Conservation (phyloP, 2,113 vertebrate species). For the Petaurus breviceps region DNA sequence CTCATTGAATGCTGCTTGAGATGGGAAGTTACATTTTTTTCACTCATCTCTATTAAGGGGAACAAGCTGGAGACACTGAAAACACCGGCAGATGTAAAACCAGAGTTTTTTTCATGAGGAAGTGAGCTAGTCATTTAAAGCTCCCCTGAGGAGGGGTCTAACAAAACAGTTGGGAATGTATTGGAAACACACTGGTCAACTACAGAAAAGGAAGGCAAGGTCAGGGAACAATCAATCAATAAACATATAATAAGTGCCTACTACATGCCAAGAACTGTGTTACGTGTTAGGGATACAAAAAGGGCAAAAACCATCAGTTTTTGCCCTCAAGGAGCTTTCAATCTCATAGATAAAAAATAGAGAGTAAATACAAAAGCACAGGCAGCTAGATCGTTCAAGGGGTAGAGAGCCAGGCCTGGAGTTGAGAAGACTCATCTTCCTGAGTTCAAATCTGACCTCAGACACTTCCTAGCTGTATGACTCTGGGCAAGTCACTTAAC, state of each 20-base stretch:
- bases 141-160: not conserved
- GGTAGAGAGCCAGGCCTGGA: too few relatives aligned
- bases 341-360: not conserved
- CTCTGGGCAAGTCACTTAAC: too few relatives aligned
- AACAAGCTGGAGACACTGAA: not conserved
- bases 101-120: not conserved
- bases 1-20: not conserved
- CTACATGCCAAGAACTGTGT: not conserved
- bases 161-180: not conserved
- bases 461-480: too few relatives aligned
- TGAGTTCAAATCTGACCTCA: too few relatives aligned
- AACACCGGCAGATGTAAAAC: not conserved
- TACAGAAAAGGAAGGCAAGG: not conserved
- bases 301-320: not conserved
- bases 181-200: not conserved
- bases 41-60: constrained; percentile 10
- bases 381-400: too few relatives aligned
- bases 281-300: not conserved
- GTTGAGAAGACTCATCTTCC: too few relatives aligned
- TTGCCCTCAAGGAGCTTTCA: not conserved
- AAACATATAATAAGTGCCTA: not conserved
- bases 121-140: not conserved
- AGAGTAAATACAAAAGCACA: not conserved
- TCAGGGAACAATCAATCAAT: not conserved
- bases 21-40: not conserved